Evolutionary conservation across 2,888 invertebrate genomes (phyloP).

Genomic region (Phortica magna): DNA sequence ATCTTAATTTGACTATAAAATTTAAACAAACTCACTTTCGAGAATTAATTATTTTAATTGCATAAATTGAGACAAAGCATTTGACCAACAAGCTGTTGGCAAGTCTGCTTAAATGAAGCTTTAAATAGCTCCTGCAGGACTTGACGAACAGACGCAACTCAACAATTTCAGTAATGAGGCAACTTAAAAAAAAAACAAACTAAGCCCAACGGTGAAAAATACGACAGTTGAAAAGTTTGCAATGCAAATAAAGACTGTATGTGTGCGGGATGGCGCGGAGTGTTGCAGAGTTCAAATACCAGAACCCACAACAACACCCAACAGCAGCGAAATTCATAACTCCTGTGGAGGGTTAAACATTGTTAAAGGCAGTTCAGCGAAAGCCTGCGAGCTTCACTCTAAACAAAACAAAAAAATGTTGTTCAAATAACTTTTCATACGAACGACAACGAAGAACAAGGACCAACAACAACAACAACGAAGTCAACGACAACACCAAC

Average conservation of each 20-base stretch:
- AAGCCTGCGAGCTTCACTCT: conserved; percentile 7
- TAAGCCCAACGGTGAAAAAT: background rate
- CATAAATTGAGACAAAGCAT: background rate
- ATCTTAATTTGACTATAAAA: background rate
- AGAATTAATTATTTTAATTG: no score
- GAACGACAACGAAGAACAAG: background rate
- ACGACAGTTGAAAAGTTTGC: background rate
- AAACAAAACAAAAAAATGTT: background rate
- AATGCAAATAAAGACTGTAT: background rate
- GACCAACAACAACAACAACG: conserved; percentile 3
- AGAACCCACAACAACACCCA: background rate
- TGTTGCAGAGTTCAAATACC: background rate
- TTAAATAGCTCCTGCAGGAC: background rate
- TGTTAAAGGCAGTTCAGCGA: conserved; percentile 19
- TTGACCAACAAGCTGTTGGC: background rate
- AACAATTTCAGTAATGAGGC: background rate
- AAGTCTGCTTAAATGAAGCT: background rate
- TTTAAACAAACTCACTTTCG: background rate
- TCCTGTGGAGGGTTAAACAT: conserved; percentile 13
- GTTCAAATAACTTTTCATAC: conserved; percentile 7
- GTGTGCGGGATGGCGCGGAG: background rate
- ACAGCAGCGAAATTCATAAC: background rate
- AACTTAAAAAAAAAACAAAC: background rate
- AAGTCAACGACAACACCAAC: background rate
- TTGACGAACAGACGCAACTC: background rate